Conservation (phyloP, 2,888 invertebrate species). For the Leptinotarsa peninsularis region DNA sequence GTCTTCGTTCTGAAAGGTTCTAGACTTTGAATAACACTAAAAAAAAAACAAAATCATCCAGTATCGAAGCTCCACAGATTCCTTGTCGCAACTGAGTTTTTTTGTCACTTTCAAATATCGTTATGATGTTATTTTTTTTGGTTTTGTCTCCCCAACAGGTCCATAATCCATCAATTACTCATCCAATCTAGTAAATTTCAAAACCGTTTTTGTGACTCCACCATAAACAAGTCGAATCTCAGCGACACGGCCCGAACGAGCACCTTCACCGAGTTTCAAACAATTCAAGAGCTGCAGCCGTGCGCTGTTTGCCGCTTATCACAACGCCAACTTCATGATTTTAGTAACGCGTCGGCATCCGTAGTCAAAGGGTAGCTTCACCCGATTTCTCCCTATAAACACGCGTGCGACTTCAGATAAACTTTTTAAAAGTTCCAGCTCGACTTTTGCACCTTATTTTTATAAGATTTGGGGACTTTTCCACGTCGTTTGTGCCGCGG, state of each 20-base stretch:
- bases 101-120: too few species aligned
- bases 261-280: constrained; percentile 31
- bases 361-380: constrained; percentile 35
- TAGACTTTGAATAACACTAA: too few species aligned
- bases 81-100: too few species aligned
- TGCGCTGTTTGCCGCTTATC: constrained; percentile 31
- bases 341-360: constrained; percentile 43
- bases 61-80: too few species aligned
- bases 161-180: not conserved
- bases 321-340: constrained; percentile 23
- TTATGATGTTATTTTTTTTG: too few species aligned
- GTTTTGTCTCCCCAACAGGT: too few species aligned
- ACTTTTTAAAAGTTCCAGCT: not conserved
- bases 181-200: not conserved
- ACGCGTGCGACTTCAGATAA: constrained; percentile 20
- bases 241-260: constrained; percentile 14
- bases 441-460: not conserved
- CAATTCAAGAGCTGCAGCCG: constrained; percentile 35
- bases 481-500: constrained; percentile 7
- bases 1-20: too few species aligned
- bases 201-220: not conserved
- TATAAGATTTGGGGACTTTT: constrained; percentile 4
- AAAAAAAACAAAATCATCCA: too few species aligned
- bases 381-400: constrained; percentile 26
- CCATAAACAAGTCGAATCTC: not conserved